Evolutionary conservation across 1,140 invertebrate species (phyloP).

Genomic region (Tetramorium alpestre): DNA sequence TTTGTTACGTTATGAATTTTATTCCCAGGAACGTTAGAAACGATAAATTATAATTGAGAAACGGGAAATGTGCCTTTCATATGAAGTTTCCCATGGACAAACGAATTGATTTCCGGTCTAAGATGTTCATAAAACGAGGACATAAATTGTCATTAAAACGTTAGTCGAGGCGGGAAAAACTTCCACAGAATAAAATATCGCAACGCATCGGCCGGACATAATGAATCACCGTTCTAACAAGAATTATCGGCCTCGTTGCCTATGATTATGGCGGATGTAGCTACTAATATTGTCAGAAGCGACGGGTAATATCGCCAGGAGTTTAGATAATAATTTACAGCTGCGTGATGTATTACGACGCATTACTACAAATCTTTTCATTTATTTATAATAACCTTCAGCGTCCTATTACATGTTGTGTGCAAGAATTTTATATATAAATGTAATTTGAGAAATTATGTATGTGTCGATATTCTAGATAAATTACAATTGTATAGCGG

Average conservation of each 20-base stretch:
- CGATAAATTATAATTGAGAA: conserved; percentile 56
- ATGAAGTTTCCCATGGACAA: conserved; percentile 47
- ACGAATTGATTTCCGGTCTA: conserved; percentile 64
- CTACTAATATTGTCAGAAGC: conserved; percentile 30
- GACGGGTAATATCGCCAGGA: conserved; percentile 48
- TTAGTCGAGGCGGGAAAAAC: conserved; percentile 29
- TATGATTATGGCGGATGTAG: conserved; percentile 29
- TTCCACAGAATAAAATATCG: conserved; percentile 27
- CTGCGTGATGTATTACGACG: conserved; percentile 35
- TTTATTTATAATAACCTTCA: conserved; percentile 7
- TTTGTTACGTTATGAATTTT: neutral
- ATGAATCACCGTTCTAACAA: conserved; percentile 56
- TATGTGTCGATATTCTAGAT: neutral
- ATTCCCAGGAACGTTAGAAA: neutral
- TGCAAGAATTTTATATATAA: neutral
- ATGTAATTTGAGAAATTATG: neutral
- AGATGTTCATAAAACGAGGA: conserved; percentile 34
- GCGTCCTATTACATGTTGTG: conserved; percentile 40
- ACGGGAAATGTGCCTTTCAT: conserved; percentile 65
- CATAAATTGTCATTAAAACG: conserved; percentile 64
- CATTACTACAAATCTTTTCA: conserved; percentile 55
- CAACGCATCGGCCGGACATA: conserved; percentile 14
- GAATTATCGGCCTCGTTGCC: conserved; percentile 41
- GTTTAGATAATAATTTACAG: conserved; percentile 62
- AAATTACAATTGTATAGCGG: neutral